Percentiles rank a stretch among this genome's conserved stretches.
phyloP scores from a whole-genome alignment of 1,140 invertebrate species.

The Drosophila kepulauana region DNA sequence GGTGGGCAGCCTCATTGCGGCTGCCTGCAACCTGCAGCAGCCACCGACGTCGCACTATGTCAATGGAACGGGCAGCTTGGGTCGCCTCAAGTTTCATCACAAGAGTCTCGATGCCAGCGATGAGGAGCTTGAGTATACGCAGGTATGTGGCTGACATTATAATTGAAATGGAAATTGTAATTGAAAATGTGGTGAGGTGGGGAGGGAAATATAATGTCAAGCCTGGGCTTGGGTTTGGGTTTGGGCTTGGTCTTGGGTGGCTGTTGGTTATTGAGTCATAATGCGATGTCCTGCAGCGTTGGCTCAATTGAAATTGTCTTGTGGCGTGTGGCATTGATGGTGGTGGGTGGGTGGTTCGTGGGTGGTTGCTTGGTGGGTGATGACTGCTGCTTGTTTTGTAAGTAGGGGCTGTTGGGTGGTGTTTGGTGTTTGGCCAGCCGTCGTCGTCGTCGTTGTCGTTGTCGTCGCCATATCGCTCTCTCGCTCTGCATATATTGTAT shows the following conservation, averaged over 20 bases:
- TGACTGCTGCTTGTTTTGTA: background rate
- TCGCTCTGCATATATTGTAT: background rate
- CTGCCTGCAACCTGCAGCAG: constrained; percentile 55
- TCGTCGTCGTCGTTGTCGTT: background rate
- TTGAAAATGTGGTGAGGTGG: background rate
- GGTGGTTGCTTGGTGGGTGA: constrained; percentile 4
- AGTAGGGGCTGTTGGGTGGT: background rate
- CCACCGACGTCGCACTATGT: constrained; percentile 65
- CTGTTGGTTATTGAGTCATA: constrained; percentile 69
- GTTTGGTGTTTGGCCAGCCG: constrained; percentile 7
- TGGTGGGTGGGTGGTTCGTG: constrained; percentile 18
- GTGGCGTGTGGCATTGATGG: constrained; percentile 46
- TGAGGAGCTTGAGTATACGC: constrained; percentile 81
- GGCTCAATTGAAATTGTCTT: constrained; percentile 79
- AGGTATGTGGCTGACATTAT: constrained; percentile 62
- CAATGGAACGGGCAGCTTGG: constrained; percentile 81
- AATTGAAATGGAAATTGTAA: constrained; percentile 25
- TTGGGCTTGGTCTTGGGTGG: background rate
- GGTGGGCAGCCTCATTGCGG: constrained; percentile 70
- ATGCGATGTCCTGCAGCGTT: constrained; percentile 72
- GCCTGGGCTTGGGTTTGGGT: no score
- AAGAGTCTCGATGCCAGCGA: constrained; percentile 82
- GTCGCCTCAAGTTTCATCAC: constrained; percentile 76
- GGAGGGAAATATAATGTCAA: no score
- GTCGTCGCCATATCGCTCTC: constrained; percentile 4